Conservation (phyloP, 2,797 vertebrate species). For the Poecilia wingei region DNA sequence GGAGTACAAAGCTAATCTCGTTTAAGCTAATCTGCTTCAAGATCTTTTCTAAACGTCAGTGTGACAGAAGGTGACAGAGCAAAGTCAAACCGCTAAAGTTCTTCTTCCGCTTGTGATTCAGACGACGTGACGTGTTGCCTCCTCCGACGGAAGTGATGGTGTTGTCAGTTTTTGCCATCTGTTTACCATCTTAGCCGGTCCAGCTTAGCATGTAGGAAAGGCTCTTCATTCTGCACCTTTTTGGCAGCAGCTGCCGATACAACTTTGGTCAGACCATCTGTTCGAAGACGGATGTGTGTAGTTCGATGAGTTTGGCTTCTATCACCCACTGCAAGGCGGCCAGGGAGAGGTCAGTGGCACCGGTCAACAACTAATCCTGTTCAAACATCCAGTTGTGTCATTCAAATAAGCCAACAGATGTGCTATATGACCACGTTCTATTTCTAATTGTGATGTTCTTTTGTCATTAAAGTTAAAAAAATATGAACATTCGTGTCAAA, state of each 20-base stretch:
- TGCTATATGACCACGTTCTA: background rate
- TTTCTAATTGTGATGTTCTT: background rate
- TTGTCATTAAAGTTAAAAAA: background rate
- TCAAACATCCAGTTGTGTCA: background rate
- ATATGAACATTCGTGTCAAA: background rate
- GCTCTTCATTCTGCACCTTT: background rate
- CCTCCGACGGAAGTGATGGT: background rate
- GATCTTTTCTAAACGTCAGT: background rate
- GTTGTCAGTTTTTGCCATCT: background rate
- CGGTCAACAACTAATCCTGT: background rate
- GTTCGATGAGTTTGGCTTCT: background rate
- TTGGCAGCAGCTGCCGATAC: background rate
- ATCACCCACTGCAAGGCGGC: background rate
- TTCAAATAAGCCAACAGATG: background rate
- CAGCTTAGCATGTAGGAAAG: background rate
- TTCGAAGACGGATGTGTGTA: background rate
- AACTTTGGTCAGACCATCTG: constrained; percentile 7
- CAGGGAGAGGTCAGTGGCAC: background rate
- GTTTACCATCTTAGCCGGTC: background rate
- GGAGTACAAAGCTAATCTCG: background rate
- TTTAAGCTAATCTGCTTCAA: background rate
- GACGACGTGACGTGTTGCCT: background rate
- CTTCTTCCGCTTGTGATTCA: background rate
- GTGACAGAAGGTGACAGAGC: background rate
- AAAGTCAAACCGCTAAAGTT: background rate